Evolutionary conservation across 2,888 invertebrate species (phyloP).

Genomic region (Drosophila anceps): DNA sequence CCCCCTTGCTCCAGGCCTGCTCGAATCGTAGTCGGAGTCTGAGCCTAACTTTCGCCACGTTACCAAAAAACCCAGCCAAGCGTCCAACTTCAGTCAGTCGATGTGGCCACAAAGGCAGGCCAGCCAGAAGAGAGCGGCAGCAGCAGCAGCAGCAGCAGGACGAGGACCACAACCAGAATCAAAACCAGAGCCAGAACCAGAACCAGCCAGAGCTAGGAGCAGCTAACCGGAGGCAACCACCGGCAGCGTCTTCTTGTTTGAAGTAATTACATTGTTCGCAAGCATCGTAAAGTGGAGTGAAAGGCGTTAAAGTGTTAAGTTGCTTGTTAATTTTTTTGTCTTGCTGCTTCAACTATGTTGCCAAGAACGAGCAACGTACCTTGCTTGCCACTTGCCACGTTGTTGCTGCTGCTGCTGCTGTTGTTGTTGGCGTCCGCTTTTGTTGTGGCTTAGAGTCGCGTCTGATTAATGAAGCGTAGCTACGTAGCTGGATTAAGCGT

Average conservation of each 20-base stretch:
- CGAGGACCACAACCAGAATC: not conserved
- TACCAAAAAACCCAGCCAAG: constrained; percentile 53
- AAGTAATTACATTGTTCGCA: constrained; percentile 80
- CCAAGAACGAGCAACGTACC: constrained; percentile 28
- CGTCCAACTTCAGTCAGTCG: constrained; percentile 54
- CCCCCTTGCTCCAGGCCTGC: not conserved
- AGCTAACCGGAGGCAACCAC: constrained; percentile 13
- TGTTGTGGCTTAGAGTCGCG: constrained; percentile 79
- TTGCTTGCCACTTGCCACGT: constrained; percentile 14
- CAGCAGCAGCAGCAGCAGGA: not conserved
- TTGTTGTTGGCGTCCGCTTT: constrained; percentile 45
- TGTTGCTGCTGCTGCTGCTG: constrained; percentile 17
- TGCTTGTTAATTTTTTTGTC: constrained; percentile 77
- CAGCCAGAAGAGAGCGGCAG: constrained; percentile 1
- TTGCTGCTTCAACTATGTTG: constrained; percentile 54
- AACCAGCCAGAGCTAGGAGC: not conserved
- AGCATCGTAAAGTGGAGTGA: constrained; percentile 77
- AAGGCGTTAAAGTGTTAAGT: constrained; percentile 82
- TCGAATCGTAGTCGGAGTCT: constrained; percentile 7
- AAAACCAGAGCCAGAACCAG: constrained; percentile 3
- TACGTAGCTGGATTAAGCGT: constrained; percentile 75
- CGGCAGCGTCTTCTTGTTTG: constrained; percentile 64
- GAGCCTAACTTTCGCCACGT: constrained; percentile 44
- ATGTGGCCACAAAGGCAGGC: constrained; percentile 40
- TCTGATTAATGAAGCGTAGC: constrained; percentile 79